phyloP scores from a whole-genome alignment of 2,797 vertebrate species.

The Buceros bicornis region DNA sequence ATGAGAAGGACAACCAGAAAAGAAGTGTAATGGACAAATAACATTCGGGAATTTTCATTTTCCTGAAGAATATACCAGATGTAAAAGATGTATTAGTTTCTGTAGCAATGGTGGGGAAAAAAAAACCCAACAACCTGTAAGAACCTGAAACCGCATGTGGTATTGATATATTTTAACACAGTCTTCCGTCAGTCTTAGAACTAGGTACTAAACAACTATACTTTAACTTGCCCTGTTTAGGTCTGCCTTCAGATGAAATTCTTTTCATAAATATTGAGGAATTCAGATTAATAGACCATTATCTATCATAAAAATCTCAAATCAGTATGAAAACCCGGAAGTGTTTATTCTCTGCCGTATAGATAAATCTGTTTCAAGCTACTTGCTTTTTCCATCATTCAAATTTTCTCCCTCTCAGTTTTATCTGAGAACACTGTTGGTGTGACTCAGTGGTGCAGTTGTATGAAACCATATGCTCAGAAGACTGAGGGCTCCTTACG shows the following conservation, averaged over 20 bases:
- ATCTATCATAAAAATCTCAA: not conserved
- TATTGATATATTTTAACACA: not conserved
- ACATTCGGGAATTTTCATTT: not conserved
- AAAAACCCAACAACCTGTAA: not conserved
- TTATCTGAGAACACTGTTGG: not conserved
- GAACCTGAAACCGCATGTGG: not conserved
- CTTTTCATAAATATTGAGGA: not conserved
- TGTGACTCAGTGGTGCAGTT: constrained; percentile 12
- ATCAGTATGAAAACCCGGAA: not conserved
- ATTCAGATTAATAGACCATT: not conserved
- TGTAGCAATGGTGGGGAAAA: not conserved
- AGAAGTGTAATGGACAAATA: not conserved
- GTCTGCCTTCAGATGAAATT: not conserved
- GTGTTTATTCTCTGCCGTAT: not conserved
- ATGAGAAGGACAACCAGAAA: not conserved
- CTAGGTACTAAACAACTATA: not conserved
- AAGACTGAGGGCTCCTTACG: constrained; percentile 2
- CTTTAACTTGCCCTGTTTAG: not conserved
- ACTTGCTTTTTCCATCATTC: not conserved
- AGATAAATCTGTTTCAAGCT: not conserved
- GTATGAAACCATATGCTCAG: constrained; percentile 47
- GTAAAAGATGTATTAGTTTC: not conserved
- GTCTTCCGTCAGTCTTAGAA: not conserved
- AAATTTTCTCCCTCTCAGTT: not conserved
- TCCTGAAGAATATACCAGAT: not conserved